These are phyloP conservation scores for Seriola aureovittata DNA, from an alignment of 2,113 vertebrate genomes.

Conservation along the genomic window DNA sequence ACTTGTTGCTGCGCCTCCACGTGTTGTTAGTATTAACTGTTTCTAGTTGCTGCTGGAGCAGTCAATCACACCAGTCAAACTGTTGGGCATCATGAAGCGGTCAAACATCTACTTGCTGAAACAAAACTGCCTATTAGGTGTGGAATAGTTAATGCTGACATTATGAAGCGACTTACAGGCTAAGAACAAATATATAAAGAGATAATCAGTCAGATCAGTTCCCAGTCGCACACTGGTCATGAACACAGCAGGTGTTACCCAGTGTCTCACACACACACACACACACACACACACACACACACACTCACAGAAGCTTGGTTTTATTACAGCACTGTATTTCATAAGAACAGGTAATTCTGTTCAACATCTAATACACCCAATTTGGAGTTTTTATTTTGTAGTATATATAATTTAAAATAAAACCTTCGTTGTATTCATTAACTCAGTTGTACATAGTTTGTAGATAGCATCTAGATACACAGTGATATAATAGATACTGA, in stretches of 20 bases:
- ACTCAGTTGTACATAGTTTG: constrained; percentile 28
- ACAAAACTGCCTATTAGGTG: background rate
- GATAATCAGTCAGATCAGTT: background rate
- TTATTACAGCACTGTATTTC: constrained; percentile 41
- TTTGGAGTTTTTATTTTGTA: constrained; percentile 38
- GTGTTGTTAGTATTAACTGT: background rate
- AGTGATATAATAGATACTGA: constrained; percentile 15
- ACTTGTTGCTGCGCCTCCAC: background rate
- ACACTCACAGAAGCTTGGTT: constrained; percentile 19
- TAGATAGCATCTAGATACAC: constrained; percentile 60
- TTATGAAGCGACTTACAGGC: background rate
- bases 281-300: no score
- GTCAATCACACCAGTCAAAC: constrained; percentile 36
- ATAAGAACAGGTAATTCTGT: background rate
- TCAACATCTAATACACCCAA: background rate
- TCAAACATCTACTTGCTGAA: background rate
- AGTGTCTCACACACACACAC: no score
- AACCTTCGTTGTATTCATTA: constrained; percentile 9
- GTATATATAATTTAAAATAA: constrained; percentile 7
- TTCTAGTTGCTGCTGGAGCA: constrained; percentile 5
- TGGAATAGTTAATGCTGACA: background rate
- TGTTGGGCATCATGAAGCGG: no score
- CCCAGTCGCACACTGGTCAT: background rate
- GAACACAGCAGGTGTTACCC: background rate
- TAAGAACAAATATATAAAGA: no score